Evolutionary conservation across 2,113 vertebrate genomes (phyloP).

Genomic region (Cryptoleucopteryx plumbea): DNA sequence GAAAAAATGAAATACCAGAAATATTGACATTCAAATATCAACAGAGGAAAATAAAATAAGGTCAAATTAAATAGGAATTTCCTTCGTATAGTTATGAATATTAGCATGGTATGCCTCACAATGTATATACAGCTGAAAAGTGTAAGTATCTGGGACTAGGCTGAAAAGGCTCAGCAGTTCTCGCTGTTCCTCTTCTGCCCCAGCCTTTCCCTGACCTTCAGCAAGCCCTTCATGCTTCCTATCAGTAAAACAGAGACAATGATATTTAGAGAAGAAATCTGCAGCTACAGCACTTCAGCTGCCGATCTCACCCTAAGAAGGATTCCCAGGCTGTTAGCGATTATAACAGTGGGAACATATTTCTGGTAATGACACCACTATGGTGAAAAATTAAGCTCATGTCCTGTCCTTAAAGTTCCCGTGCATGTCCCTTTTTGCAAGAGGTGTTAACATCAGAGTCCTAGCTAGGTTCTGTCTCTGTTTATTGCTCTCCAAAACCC

Average conservation of each 20-base stretch:
- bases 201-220: background rate
- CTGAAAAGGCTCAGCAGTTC: background rate
- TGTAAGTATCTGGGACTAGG: background rate
- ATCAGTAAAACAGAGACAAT: slow-evolving; percentile 1
- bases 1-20: background rate
- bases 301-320: background rate
- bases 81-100: background rate
- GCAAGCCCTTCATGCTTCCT: background rate
- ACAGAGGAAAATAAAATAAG: background rate
- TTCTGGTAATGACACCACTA: background rate
- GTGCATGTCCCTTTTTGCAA: background rate
- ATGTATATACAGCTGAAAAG: background rate
- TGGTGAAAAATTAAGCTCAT: background rate
- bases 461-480: background rate
- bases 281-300: slow-evolving; percentile 1
- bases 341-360: slow-evolving; percentile 1
- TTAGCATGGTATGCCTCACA: background rate
- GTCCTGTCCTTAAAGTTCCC: background rate
- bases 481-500: slow-evolving; percentile 1
- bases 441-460: slow-evolving; percentile 4
- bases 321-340: background rate
- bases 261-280: slow-evolving; percentile 28
- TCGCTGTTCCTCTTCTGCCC: background rate
- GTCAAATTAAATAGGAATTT: background rate
- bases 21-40: background rate